Conservation (phyloP, 2,113 vertebrate species). For the Origma solitaria region DNA sequence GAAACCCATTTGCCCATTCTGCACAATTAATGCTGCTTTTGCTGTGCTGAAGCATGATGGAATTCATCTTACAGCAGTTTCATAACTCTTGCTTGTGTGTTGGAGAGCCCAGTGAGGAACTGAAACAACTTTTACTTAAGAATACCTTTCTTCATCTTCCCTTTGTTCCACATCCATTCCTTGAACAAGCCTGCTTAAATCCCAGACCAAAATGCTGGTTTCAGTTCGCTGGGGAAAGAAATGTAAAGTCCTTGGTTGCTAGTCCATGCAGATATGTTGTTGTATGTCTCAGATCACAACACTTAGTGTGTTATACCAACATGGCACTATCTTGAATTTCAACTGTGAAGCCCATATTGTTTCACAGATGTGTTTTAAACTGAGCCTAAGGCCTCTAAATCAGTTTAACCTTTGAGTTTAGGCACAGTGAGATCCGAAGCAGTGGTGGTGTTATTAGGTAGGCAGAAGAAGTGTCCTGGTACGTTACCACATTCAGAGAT, state of each 20-base stretch:
- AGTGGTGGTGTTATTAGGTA: neutral
- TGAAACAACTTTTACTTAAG: neutral
- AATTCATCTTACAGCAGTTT: neutral
- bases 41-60: neutral
- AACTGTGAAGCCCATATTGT: neutral
- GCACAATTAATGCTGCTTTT: neutral
- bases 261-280: neutral
- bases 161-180: neutral
- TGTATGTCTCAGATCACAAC: neutral
- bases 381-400: neutral
- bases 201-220: neutral
- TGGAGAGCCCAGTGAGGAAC: neutral
- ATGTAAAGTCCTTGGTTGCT: neutral
- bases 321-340: neutral
- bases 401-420: neutral
- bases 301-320: neutral
- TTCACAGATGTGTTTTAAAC: neutral
- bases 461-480: neutral
- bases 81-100: neutral
- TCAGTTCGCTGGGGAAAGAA: neutral
- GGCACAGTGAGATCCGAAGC: neutral
- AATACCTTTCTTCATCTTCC: neutral
- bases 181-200: neutral
- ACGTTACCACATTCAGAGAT: rapidly evolving
- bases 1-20: neutral